phyloP scores from a whole-genome alignment of 37 sponge, comb jelly and placozoan species.

The Crambe crambe region DNA sequence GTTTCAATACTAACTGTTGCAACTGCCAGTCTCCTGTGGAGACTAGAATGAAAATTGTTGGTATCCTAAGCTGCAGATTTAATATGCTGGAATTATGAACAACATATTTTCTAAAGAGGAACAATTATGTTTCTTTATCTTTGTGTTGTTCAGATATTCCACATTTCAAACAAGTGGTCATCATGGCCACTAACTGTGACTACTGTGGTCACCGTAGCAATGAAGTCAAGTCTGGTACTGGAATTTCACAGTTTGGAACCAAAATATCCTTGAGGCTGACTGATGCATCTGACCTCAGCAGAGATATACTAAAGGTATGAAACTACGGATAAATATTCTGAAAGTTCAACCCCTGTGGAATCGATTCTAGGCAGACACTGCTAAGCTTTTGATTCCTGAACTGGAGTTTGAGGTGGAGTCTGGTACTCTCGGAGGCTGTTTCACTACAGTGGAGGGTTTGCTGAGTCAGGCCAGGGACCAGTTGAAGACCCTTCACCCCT shows the following conservation, averaged over 20 bases:
- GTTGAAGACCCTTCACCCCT: slow-evolving; percentile 54
- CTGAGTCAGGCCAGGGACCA: slow-evolving; percentile 72
- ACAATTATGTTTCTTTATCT: background rate
- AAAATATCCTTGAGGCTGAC: slow-evolving; percentile 75
- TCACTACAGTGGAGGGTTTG: slow-evolving; percentile 95
- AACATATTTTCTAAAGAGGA: too few species aligned
- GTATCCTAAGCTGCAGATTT: too few species aligned
- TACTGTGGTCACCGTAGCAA: slow-evolving; percentile 83
- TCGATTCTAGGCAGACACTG: slow-evolving; percentile 75
- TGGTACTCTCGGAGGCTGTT: slow-evolving; percentile 84
- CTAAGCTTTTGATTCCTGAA: slow-evolving; percentile 70
- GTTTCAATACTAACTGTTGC: slow-evolving; percentile 60
- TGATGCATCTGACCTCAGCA: slow-evolving; percentile 65
- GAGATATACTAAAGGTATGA: slow-evolving; percentile 90
- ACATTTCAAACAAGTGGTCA: slow-evolving; percentile 86
- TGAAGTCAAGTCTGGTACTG: slow-evolving; percentile 93
- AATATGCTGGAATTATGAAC: too few species aligned
- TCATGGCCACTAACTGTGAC: slow-evolving; percentile 95
- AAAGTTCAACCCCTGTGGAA: background rate
- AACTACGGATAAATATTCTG: background rate
- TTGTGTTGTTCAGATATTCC: slow-evolving; percentile 73
- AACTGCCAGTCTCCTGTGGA: slow-evolving; percentile 62
- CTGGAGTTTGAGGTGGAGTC: slow-evolving; percentile 78
- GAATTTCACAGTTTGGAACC: slow-evolving; percentile 75
- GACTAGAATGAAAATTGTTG: slow-evolving; percentile 74